phyloP scores from a whole-genome alignment of 2,888 invertebrate species.

The Drosophila paracracens region DNA sequence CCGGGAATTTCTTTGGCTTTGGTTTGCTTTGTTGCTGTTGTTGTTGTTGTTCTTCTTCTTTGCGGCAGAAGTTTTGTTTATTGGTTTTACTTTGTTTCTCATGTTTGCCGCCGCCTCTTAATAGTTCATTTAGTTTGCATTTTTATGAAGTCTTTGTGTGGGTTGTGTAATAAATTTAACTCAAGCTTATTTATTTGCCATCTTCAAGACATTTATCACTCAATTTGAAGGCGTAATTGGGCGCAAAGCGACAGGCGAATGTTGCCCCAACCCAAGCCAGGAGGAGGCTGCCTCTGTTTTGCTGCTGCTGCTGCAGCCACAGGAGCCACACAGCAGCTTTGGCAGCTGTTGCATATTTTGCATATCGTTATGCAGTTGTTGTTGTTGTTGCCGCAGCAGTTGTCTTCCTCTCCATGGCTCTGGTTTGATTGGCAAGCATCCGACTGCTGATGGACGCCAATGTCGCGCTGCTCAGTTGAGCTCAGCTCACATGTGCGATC shows the following conservation, averaged over 20 bases:
- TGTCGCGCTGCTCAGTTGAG: slow-evolving; percentile 11
- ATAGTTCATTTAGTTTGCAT: slow-evolving; percentile 82
- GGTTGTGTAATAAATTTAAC: slow-evolving; percentile 82
- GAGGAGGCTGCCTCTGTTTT: slow-evolving; percentile 16
- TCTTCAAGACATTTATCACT: slow-evolving; percentile 80
- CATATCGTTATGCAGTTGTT: slow-evolving; percentile 77
- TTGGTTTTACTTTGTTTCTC: slow-evolving; percentile 63
- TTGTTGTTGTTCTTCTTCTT: slow-evolving; percentile 22
- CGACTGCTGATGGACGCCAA: slow-evolving; percentile 53
- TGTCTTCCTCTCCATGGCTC: slow-evolving; percentile 22
- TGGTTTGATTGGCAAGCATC: slow-evolving; percentile 47
- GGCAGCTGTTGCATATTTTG: slow-evolving; percentile 78
- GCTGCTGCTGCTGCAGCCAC: slow-evolving; percentile 20
- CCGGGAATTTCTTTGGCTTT: slow-evolving; percentile 51
- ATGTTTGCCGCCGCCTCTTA: slow-evolving; percentile 77
- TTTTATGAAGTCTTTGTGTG: slow-evolving; percentile 82
- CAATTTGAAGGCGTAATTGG: slow-evolving; percentile 82
- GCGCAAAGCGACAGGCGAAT: slow-evolving; percentile 78
- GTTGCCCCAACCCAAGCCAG: slow-evolving; percentile 37
- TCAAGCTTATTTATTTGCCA: slow-evolving; percentile 80
- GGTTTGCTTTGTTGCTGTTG: slow-evolving; percentile 24
- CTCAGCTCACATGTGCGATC: slow-evolving; percentile 49
- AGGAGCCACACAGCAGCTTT: slow-evolving; percentile 37
- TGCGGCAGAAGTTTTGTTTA: slow-evolving; percentile 34
- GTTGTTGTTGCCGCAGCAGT: slow-evolving; percentile 13